Evolutionary conservation across 2,888 invertebrate genomes (phyloP).

Genomic region (Drosophila acutilabella): DNA sequence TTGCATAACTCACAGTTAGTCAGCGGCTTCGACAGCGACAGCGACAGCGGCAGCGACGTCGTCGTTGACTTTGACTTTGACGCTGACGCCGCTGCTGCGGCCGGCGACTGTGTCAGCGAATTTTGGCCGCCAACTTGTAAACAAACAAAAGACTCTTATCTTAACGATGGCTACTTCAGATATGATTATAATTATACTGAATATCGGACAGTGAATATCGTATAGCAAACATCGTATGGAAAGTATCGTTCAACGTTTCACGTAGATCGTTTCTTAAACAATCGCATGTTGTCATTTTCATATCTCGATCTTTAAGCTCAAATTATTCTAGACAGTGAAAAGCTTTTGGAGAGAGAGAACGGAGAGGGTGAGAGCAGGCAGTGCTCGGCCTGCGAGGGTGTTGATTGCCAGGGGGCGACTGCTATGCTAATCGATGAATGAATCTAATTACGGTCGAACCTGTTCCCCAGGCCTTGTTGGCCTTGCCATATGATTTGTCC

Average conservation of each 20-base stretch:
- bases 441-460: constrained; percentile 66
- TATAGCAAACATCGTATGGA: not conserved
- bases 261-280: too few species aligned
- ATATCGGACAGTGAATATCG: not conserved
- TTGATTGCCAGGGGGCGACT: constrained; percentile 8
- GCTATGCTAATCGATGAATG: constrained; percentile 59
- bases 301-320: constrained; percentile 38
- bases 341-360: not conserved
- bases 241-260: too few species aligned
- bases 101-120: constrained; percentile 22
- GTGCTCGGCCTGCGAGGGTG: constrained; percentile 1
- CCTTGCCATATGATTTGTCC: constrained; percentile 31
- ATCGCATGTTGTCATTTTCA: constrained; percentile 23
- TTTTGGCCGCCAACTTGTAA: constrained; percentile 38
- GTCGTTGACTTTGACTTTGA: not conserved
- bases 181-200: constrained; percentile 21
- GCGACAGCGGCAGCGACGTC: constrained; percentile 5
- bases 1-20: constrained; percentile 51
- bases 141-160: constrained; percentile 58
- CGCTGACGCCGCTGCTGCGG: constrained; percentile 5
- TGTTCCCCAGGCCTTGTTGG: constrained; percentile 49
- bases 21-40: constrained; percentile 25
- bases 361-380: not conserved
- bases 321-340: not conserved
- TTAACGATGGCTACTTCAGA: constrained; percentile 6